Percentiles rank a stretch among this genome's conserved stretches.
phyloP scores from a whole-genome alignment of 2,113 vertebrate species.

The Promerops cafer region DNA sequence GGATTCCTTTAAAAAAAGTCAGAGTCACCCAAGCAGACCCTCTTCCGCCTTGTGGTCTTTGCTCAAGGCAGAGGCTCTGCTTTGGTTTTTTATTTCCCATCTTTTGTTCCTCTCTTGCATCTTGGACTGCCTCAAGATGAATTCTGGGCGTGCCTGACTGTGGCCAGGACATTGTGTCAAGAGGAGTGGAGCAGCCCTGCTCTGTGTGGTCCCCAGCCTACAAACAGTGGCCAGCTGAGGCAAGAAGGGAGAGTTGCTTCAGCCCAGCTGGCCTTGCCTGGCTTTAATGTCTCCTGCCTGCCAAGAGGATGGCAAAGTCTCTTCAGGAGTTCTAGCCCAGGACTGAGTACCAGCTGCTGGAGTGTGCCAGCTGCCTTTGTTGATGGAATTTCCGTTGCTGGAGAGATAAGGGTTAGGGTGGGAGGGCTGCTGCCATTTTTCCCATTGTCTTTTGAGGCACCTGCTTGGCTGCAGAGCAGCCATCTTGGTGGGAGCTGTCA shows the following conservation, averaged over 20 bases:
- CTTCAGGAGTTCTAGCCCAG: neutral
- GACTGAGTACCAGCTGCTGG: neutral
- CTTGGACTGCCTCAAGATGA: neutral
- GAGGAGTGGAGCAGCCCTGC: too few relatives aligned
- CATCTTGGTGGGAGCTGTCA: neutral
- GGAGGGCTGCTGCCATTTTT: neutral
- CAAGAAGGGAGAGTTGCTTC: neutral
- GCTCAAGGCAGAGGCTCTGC: neutral
- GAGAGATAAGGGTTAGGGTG: neutral
- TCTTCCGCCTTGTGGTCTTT: neutral
- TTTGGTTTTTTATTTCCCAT: fast-evolving
- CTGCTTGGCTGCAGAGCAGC: neutral
- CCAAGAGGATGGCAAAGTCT: neutral
- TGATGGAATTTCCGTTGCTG: neutral
- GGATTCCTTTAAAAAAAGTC: neutral
- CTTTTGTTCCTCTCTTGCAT: neutral
- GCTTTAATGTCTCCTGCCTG: neutral
- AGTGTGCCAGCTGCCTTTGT: neutral
- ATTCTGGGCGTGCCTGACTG: neutral
- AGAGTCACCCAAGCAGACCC: neutral
- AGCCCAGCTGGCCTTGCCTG: neutral
- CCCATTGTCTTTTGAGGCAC: neutral
- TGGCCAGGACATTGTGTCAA: neutral
- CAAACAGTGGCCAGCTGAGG: neutral
- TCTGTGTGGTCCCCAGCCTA: neutral